Evolutionary conservation across 2,888 invertebrate genomes (phyloP).

Genomic region (Ametastegia equiseti): DNA sequence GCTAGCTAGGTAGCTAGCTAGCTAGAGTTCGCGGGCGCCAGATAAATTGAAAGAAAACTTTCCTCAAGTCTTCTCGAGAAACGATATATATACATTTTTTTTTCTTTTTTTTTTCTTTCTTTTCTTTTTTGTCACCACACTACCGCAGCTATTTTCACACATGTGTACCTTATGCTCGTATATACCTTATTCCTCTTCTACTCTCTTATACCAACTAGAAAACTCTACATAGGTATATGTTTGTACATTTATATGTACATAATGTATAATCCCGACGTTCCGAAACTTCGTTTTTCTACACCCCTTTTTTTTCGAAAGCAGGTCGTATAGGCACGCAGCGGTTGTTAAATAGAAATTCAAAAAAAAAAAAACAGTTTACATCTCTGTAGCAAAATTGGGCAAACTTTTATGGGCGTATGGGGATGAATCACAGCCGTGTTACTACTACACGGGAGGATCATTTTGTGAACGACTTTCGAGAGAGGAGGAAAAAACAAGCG

Average conservation of each 20-base stretch:
- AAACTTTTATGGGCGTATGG: not conserved
- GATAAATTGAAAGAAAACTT: constrained; percentile 47
- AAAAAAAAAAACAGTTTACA: not conserved
- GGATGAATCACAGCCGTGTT: not conserved
- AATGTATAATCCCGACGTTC: not conserved
- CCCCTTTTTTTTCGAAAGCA: not conserved
- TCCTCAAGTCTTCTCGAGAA: constrained; percentile 10
- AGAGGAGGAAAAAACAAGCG: not conserved
- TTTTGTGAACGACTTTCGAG: constrained; percentile 3
- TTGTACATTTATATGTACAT: not conserved
- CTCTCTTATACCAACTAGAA: not conserved
- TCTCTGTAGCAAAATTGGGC: not conserved
- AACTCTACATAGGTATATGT: not conserved
- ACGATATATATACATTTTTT: constrained; percentile 6
- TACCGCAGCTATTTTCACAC: not conserved
- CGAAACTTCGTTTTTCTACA: not conserved
- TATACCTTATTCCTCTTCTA: not conserved
- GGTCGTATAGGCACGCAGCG: not conserved
- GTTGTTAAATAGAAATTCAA: constrained; percentile 20
- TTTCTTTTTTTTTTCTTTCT: not conserved
- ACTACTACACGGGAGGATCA: not conserved
- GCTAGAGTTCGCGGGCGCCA: constrained; percentile 20
- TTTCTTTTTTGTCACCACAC: constrained; percentile 5
- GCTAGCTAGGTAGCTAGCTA: too few relatives aligned
- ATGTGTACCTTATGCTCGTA: not conserved